Conservation (phyloP, 2,797 vertebrate species). For the Urosaurus nigricauda region DNA sequence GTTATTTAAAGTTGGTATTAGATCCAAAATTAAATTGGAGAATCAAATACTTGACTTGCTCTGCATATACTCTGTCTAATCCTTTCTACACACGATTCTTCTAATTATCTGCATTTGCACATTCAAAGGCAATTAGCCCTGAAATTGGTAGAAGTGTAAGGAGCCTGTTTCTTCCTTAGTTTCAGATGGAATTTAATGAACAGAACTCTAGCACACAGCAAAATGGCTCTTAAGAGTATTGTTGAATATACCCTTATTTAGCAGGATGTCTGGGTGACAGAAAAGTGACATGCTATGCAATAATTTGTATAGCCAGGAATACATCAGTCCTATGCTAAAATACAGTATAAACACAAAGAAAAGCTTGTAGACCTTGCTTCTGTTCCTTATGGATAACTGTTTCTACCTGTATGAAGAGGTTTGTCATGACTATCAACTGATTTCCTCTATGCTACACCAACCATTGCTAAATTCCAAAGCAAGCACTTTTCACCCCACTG, state of each 20-base stretch:
- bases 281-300: neutral
- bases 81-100: constrained; percentile 58
- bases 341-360: no score
- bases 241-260: constrained; percentile 20
- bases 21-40: constrained; percentile 67
- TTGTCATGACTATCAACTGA: neutral
- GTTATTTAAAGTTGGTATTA: constrained; percentile 69
- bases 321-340: neutral
- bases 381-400: neutral
- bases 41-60: constrained; percentile 59
- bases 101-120: constrained; percentile 75
- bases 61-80: constrained; percentile 60
- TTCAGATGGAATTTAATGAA: constrained; percentile 61
- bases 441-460: neutral
- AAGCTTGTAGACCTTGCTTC: neutral
- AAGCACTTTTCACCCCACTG: neutral
- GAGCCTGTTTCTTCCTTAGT: constrained; percentile 58
- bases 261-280: neutral
- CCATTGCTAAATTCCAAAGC: neutral
- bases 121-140: constrained; percentile 74
- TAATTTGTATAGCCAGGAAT: neutral
- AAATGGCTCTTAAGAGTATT: constrained; percentile 39
- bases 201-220: constrained; percentile 11
- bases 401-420: neutral
- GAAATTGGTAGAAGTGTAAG: constrained; percentile 64